A percentile compares a stretch with the other conserved stretches of the same genome.
Evolutionary conservation across 2,113 vertebrate genomes (phyloP).

Genomic region (Dryoscopus gambensis): DNA sequence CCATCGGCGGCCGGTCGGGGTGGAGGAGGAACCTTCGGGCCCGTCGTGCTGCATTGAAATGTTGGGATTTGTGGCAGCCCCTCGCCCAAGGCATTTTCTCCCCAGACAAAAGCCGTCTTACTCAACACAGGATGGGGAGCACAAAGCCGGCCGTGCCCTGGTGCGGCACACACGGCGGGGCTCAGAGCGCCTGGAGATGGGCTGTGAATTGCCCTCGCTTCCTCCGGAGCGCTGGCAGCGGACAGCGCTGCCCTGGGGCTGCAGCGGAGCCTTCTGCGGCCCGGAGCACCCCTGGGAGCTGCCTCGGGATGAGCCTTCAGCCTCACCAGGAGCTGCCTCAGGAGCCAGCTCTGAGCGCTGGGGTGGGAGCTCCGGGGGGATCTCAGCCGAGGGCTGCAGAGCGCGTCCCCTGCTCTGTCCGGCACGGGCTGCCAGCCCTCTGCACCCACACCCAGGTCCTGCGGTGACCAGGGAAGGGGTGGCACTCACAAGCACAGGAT

Average conservation of each 20-base stretch:
- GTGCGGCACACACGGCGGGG: neutral
- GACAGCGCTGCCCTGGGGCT: neutral
- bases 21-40: neutral
- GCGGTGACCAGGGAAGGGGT: fast-evolving
- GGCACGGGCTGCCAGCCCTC: neutral
- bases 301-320: neutral
- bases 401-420: neutral
- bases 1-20: neutral
- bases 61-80: neutral
- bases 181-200: neutral
- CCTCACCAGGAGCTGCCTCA: neutral
- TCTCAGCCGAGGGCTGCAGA: neutral
- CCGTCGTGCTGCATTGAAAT: neutral
- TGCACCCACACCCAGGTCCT: neutral
- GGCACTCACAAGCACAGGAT: fast-evolving
- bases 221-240: neutral
- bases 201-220: neutral
- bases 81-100: constrained; percentile 11
- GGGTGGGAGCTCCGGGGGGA: neutral
- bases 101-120: constrained; percentile 49
- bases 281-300: neutral
- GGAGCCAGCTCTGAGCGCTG: neutral
- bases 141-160: neutral
- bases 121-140: constrained; percentile 43
- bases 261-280: neutral